phyloP scores from a whole-genome alignment of 2,888 invertebrate genomes.

The Netelia inedita region DNA sequence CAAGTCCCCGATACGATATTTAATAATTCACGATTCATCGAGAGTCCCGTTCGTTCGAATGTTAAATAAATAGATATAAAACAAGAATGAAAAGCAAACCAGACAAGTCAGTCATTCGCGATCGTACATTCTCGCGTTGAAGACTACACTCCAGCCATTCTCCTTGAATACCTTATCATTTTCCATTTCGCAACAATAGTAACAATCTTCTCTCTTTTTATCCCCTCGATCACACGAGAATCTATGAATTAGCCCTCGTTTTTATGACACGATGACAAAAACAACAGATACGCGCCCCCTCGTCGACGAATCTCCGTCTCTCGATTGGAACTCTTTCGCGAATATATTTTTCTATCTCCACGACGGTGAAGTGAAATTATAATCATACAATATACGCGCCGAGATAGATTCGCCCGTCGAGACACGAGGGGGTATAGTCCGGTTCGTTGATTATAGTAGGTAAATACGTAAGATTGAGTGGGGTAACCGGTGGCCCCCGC shows the following conservation, averaged over 20 bases:
- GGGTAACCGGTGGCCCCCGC: conserved; percentile 60
- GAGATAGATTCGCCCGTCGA: conserved; percentile 36
- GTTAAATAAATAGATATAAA: too few species aligned
- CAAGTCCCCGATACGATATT: conserved; percentile 29
- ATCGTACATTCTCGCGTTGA: conserved; percentile 1
- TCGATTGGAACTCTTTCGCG: conserved; percentile 6
- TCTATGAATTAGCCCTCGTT: neutral
- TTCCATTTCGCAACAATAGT: conserved; percentile 29
- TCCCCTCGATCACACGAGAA: neutral
- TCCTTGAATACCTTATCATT: conserved; percentile 40
- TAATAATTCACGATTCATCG: conserved; percentile 41
- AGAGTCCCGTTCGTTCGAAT: neutral
- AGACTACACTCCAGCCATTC: neutral
- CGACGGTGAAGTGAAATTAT: conserved; percentile 54
- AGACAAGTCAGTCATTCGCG: conserved; percentile 6
- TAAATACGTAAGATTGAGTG: conserved; percentile 70
- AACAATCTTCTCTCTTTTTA: neutral
- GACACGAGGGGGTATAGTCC: conserved; percentile 44
- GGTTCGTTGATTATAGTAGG: conserved; percentile 69
- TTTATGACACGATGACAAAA: neutral
- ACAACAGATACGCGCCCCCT: too few species aligned
- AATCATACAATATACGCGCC: conserved; percentile 49
- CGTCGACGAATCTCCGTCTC: neutral
- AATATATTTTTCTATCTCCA: conserved; percentile 20
- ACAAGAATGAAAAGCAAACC: conserved; percentile 12